Evolutionary conservation across 2,888 invertebrate species (phyloP), one percentile per base, ranked within the genome.

Genomic region (Pterostichus niger): DNA sequence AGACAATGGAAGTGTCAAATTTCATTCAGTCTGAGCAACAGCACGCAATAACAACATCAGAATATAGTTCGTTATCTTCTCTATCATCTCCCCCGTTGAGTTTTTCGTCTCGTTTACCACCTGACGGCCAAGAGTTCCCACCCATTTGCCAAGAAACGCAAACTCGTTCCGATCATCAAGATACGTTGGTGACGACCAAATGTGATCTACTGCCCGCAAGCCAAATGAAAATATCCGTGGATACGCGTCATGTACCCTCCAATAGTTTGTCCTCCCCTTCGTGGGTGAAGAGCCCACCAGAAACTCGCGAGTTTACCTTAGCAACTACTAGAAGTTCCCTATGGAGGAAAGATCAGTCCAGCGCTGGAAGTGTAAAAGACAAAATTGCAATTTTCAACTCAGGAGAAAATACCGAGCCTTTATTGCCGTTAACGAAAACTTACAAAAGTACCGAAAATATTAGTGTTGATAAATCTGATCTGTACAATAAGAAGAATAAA

Each of bases 321-420:
- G 40, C 40, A 40, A 40, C 40, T 40, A 40, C 40, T 1, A 85
- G 78, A 88, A 89, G 84, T 87, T 87, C 81, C 85, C 87, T 17
- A 40, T 87, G 94, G 92, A 91, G 93, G 83, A 94, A 95, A 89
- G 95, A 96, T 90, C 95, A 95, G 86, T 94, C 94, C 87, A 95
- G 95, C 85, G 95, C 95, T 89, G 94, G 93, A 85, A 96, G 96
- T 87, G 96, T 96, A 81, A 93, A 94, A 87, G 96, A 96, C 88
- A 96, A 96, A 91, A 96, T 96, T 86, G 96, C 96, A 83, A 95
- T 96, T 95, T 96, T 96, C 90, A 96, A 96, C 61, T 93, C 91
- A 85, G 91, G 91, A 84, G 68, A 91, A 84, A 91, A 91, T 87
- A 90, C 90, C 87, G 75, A 83, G 33, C 77, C 83, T n/a, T 17